phyloP scores from a whole-genome alignment of 1,140 invertebrate genomes.

The Euwallacea similis region DNA sequence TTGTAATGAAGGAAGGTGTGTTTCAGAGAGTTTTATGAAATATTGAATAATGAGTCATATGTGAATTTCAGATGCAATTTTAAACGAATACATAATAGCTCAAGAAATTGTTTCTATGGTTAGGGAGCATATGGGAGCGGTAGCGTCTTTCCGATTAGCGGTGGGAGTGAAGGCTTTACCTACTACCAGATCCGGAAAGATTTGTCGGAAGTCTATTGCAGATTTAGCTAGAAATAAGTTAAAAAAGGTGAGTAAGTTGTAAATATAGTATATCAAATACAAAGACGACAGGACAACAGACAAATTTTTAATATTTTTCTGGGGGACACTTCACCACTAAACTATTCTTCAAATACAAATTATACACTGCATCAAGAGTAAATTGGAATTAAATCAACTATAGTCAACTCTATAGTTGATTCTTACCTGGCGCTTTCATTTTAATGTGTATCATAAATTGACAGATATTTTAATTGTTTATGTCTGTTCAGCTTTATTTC shows the following conservation, averaged over 20 bases:
- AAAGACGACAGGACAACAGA: background rate
- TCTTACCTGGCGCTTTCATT: too few relatives aligned
- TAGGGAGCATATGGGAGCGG: slow-evolving; percentile 81
- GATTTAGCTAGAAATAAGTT: slow-evolving; percentile 43
- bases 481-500: too few relatives aligned
- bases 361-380: background rate
- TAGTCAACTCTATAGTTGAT: too few relatives aligned
- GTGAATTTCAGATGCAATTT: slow-evolving; percentile 55
- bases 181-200: slow-evolving; percentile 46
- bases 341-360: background rate
- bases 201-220: slow-evolving; percentile 42
- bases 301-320: too few relatives aligned
- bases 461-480: too few relatives aligned
- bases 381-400: background rate
- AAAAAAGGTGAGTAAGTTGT: slow-evolving; percentile 33
- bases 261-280: slow-evolving; percentile 1
- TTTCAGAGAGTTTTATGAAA: too few relatives aligned
- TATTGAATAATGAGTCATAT: background rate
- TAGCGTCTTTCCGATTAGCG: slow-evolving; percentile 81
- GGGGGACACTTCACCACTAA: background rate
- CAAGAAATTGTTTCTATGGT: slow-evolving; percentile 73
- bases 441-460: too few relatives aligned
- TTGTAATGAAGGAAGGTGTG: slow-evolving; percentile 68
- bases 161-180: slow-evolving; percentile 78
- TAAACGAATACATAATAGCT: slow-evolving; percentile 63